phyloP scores from a whole-genome alignment of 2,888 invertebrate species.

The Pycnomerus fuliginosus region DNA sequence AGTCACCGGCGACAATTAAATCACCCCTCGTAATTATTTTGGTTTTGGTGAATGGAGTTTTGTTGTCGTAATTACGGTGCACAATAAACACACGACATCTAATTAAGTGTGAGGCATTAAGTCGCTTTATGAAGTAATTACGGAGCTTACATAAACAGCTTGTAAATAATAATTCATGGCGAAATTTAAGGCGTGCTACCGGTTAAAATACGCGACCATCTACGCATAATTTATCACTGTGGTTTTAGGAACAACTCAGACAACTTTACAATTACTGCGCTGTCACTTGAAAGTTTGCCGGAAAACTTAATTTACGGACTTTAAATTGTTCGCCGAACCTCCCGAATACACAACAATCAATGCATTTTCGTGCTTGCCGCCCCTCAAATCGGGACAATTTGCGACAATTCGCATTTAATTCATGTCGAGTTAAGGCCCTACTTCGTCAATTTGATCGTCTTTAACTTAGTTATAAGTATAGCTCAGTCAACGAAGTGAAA shows the following conservation, averaged over 20 bases:
- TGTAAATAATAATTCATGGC: conserved; percentile 36
- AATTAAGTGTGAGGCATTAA: conserved; percentile 23
- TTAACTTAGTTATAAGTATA: no score
- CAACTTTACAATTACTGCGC: conserved; percentile 45
- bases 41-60: no score
- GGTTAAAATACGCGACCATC: conserved; percentile 24
- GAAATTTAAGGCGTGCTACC: conserved; percentile 29
- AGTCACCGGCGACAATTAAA: no score
- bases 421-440: no score
- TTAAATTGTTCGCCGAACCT: conserved; percentile 42
- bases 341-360: conserved; percentile 37
- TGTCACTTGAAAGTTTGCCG: conserved; percentile 43
- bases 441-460: no score
- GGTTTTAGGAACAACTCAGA: conserved; percentile 32
- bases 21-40: no score
- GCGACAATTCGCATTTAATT: no score
- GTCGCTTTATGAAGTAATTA: conserved; percentile 31
- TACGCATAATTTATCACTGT: conserved; percentile 35
- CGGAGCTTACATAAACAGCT: conserved; percentile 34
- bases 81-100: conserved; percentile 24
- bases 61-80: no score
- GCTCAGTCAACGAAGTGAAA: no score
- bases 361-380: no score
- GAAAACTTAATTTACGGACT: conserved; percentile 45
- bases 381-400: no score